Evolutionary conservation across 2,113 vertebrate species (phyloP), one percentile per base, ranked within the genome.

Genomic region (Cathartes aura): DNA sequence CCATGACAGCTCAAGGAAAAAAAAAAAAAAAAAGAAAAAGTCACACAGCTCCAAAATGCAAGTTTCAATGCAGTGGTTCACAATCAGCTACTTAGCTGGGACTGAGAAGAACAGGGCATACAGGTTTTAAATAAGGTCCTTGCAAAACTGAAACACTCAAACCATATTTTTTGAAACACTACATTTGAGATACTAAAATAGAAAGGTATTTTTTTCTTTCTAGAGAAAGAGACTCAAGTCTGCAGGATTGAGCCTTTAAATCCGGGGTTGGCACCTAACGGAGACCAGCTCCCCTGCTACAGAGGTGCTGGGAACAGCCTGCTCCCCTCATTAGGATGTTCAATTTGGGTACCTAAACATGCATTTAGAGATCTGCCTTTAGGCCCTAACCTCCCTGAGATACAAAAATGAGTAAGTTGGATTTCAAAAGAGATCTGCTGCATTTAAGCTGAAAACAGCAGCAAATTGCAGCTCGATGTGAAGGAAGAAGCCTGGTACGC

Each of bases 161-260:
- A 27, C 14, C 2, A 12, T 52, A 5, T 14, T 55, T 13, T 38
- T 80, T 91, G 42, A 38, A 83, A 36, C 9, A 26, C 21, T 27
- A 68, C 36, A 16, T 21, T 11, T 13, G 10, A 70, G 15, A 13
- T 14, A 22, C 5, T 50, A 50, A 89, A 89, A 15, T 2, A 82
- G 32, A 52, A 20, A 2, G 2, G 1, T 4, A 2, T 0, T 15
- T 67, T 27, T 47, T 52, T n/a, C 11, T 29, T 11, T 48, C 22
- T 45, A n/a, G n/a, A n/a, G n/a, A 66, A 47, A 29, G 2, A 47
- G 1, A 24, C 14, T 50, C 5, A 30, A 13, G 9, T 6, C 23
- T 27, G 11, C 11, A 42, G 18, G 17, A 55, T 1, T n/a, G 5
- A 79, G 14, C 30, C 30, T 62, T 78, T 76, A 72, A 90, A 68